Base-by-base conservation (phyloP, 2,113 vertebrate genomes). In the Sorex fumeus region DNA sequence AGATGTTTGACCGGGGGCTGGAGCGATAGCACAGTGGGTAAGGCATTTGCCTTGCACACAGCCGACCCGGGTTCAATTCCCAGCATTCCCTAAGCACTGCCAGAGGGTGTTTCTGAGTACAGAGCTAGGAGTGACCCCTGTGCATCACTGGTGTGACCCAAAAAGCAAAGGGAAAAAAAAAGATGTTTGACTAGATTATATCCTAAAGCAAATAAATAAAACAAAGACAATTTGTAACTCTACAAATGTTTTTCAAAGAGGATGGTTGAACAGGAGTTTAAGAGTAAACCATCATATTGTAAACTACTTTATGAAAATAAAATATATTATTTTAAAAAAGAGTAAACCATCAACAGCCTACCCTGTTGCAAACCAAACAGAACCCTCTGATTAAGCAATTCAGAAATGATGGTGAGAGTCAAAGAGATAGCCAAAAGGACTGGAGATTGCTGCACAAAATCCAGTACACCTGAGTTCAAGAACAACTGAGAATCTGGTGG, bases 131-230 rank as follows among this genome's bases (percentile, higher is more conserved):
- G n/a, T n/a, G n/a, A n/a, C n/a, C n/a, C n/a, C n/a, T n/a, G n/a
- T n/a, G n/a, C n/a, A n/a, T n/a, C n/a, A n/a, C n/a, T n/a, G n/a
- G n/a, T n/a, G n/a, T n/a, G n/a, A n/a, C n/a, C n/a, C n/a, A n/a
- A n/a, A n/a, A n/a, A n/a, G n/a, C n/a, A n/a, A n/a, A n/a, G n/a
- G n/a, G n/a, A n/a, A n/a, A n/a, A n/a, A n/a, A n/a, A n/a, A 19
- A 53, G 30, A 13, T 79, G 66, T 4, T 90, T 80, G 74, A 11
- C 30, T 77, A 36, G 2, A 67, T 79, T 78, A 91, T 88, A 83
- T 81, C 70, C 12, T 36, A 13, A 84, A 84, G 18, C 40, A 87
- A 71, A 12, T 69, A 43, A 82, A 76, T n/a, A 71, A 88, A 74
- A 16, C 53, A 84, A 66, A 91, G 27, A 67, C 13, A 79, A 85